These are phyloP conservation scores for Drosophila nigrodunni DNA, from an alignment of 1,140 invertebrate species.

Conservation along the genomic window DNA sequence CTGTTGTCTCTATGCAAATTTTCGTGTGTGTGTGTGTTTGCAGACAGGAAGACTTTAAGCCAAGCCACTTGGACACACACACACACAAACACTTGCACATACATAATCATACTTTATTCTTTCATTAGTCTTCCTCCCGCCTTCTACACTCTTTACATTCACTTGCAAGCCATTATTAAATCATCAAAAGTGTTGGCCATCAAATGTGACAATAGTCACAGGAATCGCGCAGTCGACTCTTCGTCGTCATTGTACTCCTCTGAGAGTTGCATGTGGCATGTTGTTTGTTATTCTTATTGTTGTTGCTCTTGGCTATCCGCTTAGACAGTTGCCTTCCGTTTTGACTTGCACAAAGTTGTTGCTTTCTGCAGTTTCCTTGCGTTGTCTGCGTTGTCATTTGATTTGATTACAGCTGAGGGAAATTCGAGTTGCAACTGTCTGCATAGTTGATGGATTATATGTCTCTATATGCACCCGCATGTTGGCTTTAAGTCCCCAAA, in stretches of 20 bases:
- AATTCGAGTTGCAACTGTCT: conserved; percentile 65
- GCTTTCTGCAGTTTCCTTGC: conserved; percentile 33
- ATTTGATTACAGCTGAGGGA: conserved; percentile 73
- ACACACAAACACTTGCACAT: not conserved
- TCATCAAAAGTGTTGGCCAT: conserved; percentile 78
- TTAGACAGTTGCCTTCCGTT: conserved; percentile 53
- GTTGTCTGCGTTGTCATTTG: conserved; percentile 71
- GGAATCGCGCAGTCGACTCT: conserved; percentile 18
- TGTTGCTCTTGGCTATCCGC: conserved; percentile 8
- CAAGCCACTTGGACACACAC: conserved; percentile 10
- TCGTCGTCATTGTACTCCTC: conserved; percentile 15
- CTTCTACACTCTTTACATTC: not conserved
- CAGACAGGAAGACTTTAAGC: conserved; percentile 27
- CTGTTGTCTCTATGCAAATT: conserved; percentile 70
- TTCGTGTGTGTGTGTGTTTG: conserved; percentile 1
- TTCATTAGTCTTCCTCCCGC: conserved; percentile 33
- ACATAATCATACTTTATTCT: not conserved
- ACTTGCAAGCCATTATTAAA: conserved; percentile 62
- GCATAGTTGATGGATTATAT: conserved; percentile 71
- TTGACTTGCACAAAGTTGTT: conserved; percentile 47
- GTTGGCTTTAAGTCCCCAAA: conserved; percentile 51
- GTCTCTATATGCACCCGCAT: conserved; percentile 54
- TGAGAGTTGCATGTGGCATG: conserved; percentile 36
- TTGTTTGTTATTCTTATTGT: conserved; percentile 14
- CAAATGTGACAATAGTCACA: conserved; percentile 72